Evolutionary conservation across 2,113 vertebrate species (phyloP).

Genomic region (Varanus salvator): DNA sequence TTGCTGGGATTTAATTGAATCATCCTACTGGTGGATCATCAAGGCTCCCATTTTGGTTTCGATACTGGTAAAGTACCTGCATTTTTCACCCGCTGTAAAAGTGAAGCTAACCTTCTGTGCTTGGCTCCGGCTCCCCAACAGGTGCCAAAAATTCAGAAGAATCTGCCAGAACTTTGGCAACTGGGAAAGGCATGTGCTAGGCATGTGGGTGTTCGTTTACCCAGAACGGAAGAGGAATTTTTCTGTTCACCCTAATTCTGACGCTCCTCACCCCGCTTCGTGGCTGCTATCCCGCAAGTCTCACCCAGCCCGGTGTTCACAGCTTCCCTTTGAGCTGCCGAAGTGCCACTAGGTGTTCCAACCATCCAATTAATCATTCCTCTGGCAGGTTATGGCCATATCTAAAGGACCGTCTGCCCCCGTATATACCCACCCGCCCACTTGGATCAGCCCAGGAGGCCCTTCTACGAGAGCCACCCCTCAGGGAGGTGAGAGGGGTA

Average conservation of each 20-base stretch:
- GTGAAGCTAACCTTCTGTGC: constrained; percentile 10
- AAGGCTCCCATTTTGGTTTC: constrained; percentile 89
- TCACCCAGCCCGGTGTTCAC: too few species aligned
- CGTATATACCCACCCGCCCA: too few species aligned
- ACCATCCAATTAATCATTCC: too few species aligned
- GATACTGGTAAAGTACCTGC: constrained; percentile 87
- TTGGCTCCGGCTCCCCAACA: neutral
- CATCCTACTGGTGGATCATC: constrained; percentile 94
- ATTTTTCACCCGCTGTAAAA: constrained; percentile 35
- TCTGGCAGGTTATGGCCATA: too few species aligned
- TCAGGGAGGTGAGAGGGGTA: too few species aligned
- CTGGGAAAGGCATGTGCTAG: neutral
- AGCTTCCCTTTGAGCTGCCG: too few species aligned
- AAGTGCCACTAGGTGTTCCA: too few species aligned
- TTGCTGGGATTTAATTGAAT: constrained; percentile 90
- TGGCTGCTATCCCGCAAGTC: neutral
- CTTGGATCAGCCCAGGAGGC: too few species aligned
- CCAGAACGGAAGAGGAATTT: neutral
- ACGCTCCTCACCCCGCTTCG: neutral
- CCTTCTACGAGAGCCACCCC: too few species aligned
- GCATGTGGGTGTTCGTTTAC: neutral
- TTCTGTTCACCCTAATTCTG: neutral
- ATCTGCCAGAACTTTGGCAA: neutral
- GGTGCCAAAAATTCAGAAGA: neutral
- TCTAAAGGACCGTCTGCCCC: too few species aligned